Evolutionary conservation across 2,888 invertebrate species (phyloP), one percentile per base, ranked within the genome.

Genomic region (Himalopsyche tibetana): DNA sequence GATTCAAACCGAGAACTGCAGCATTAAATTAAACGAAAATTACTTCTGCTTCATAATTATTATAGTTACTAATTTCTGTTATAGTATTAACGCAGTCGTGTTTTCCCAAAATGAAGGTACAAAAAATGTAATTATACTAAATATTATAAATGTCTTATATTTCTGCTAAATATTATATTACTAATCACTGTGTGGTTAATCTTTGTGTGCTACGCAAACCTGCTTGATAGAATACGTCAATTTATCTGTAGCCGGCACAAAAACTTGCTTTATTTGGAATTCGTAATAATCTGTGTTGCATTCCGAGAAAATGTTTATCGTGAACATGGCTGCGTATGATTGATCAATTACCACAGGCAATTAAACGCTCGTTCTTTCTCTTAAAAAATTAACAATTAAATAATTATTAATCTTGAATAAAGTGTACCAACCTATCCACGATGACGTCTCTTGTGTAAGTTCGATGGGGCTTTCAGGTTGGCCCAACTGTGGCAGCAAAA

Each of bases 401-500:
- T 51, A 51, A 51, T 19, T 19, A 63, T 63, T 6, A 19, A 63
- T 63, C 38, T 28, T 28, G 17, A 80, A 36, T n/a, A 45, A 28
- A 5, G 51, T 81, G 69, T 88, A 84, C 88, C 90, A 89, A 94
- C 95, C 95, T 89, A 95, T 94, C 95, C 95, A 95, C 36, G 95
- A 95, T 28, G 92, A 92, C 45, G 94, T 93, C 83, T 92, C 92
- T 19, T 91, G 91, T 56, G 92, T 92, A 8, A 93, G 92, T 0
- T 91, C 91, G 79, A 94, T 93, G 2, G 91, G 90, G 81, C 93
- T 92, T 55, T 90, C 90, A 0, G 90, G 89, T 82, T 91, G 90
- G 86, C 91, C 91, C 17, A 95, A 91, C 89, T 95, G 95, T 0
- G 95, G 95, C 81, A 95, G 90, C 55, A 95, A 90, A 40, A 95